These are phyloP conservation scores for Zosterops japonicus DNA, from an alignment of 2,113 vertebrate species.

Conservation along the genomic window DNA sequence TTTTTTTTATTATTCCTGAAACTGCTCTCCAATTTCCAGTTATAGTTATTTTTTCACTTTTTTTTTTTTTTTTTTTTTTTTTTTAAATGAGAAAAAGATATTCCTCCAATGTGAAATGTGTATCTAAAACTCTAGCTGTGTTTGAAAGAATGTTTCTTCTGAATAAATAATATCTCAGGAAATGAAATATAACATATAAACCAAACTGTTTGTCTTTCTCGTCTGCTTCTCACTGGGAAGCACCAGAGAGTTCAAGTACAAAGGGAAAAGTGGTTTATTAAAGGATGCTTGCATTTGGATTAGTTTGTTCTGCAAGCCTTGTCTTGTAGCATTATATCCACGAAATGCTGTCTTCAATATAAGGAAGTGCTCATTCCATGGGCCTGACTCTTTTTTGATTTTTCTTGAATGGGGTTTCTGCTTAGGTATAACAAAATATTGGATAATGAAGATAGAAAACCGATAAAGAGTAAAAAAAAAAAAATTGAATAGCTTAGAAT, in stretches of 20 bases:
- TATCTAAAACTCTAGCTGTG: not conserved
- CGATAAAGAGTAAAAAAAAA: not conserved
- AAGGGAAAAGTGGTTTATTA: not conserved
- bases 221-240: not conserved
- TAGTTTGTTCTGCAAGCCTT: not conserved
- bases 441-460: constrained; percentile 74
- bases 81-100: not conserved
- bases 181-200: not conserved
- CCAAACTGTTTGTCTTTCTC: constrained; percentile 7
- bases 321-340: not conserved
- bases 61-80: not conserved
- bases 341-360: not conserved
- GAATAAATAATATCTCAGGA: constrained; percentile 33
- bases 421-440: constrained; percentile 60
- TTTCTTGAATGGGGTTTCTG: constrained; percentile 55
- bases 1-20: not conserved
- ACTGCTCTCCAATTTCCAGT: not conserved
- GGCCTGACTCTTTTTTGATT: not conserved
- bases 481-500: constrained; percentile 58
- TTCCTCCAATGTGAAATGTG: not conserved
- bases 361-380: not conserved
- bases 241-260: not conserved
- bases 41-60: not conserved
- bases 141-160: not conserved
- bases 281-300: not conserved